Conservation (phyloP, 1,140 invertebrate genomes). For the Fopius arisanus region DNA sequence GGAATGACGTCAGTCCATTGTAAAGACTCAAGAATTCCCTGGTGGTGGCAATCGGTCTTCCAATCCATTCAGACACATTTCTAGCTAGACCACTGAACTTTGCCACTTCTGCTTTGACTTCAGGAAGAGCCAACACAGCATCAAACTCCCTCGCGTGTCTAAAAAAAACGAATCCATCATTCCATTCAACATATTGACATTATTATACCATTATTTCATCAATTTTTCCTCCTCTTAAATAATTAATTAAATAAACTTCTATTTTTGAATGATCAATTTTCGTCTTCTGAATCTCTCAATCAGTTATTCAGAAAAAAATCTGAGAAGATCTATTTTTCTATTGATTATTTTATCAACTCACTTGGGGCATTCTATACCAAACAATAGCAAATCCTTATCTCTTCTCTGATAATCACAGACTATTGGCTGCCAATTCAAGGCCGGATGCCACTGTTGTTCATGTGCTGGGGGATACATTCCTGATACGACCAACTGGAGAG, state of each 20-base stretch:
- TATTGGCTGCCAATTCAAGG: conserved; percentile 56
- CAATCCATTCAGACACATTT: conserved; percentile 39
- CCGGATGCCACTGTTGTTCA: conserved; percentile 43
- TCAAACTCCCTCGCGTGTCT: conserved; percentile 34
- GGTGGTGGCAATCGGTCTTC: conserved; percentile 37
- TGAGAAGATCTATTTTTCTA: too few relatives aligned
- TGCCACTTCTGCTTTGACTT: conserved; percentile 13
- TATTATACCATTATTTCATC: too few relatives aligned
- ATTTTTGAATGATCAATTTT: too few relatives aligned
- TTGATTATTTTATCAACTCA: conserved; percentile 30
- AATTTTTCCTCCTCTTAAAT: too few relatives aligned
- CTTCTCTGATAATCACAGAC: neutral
- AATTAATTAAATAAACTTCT: too few relatives aligned
- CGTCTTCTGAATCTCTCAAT: too few relatives aligned
- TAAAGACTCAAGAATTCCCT: conserved; percentile 39
- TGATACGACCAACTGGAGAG: conserved; percentile 51
- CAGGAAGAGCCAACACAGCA: neutral
- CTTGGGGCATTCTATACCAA: neutral
- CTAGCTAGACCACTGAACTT: conserved; percentile 28
- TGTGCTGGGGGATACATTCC: conserved; percentile 50
- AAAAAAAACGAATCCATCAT: too few relatives aligned
- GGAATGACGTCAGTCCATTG: conserved; percentile 41
- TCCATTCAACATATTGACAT: too few relatives aligned
- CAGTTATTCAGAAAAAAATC: too few relatives aligned
- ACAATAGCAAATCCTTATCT: neutral